Evolutionary conservation across 2,113 vertebrate species (phyloP), one percentile per base, ranked within the genome.

Genomic region (Pseudorhombus dupliciocellatus): DNA sequence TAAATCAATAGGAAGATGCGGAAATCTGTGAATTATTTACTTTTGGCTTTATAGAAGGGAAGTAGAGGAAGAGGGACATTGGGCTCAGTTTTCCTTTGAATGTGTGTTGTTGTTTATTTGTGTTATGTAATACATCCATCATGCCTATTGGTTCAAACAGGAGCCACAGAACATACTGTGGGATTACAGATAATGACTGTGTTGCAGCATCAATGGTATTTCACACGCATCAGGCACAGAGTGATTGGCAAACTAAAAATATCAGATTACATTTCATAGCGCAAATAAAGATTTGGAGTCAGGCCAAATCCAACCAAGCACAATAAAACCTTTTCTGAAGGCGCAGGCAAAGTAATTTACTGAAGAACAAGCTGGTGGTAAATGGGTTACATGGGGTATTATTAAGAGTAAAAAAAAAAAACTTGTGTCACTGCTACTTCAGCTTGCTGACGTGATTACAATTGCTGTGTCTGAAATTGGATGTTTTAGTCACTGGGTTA

Each of bases 71-170:
- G n/a, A 7, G 6, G 21, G 34, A 18, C n/a, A 30, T 42, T 16
- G 12, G 52, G 22, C 6, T 8, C 12, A 4, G 18, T 7, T 37
- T 59, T 12, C 16, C 40, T 50, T 50, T 50, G 7, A 50, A 50
- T 50, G n/a, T 15, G 12, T 44, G 4, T 5, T 44, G 40, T 20
- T 50, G 46, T 44, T 61, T 44, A 44, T 1, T 61, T 44, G 37
- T 44, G 58, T 44, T 25, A 11, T 10, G 24, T 26, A 20, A 53
- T 66, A 37, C 37, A 5, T 54, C 5, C 44, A 30, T 21, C 12
- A 50, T 50, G 46, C 46, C 46, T 21, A n/a, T 40, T 54, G 31
- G 63, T 53, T 66, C 63, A 40, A 30, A 25, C 63, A 48, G 18
- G 18, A 63, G 40, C 16, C 10, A 50, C 24, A 50, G 42, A 24